Conservation (phyloP, 2,113 vertebrate genomes). For the Mastomys coucha region DNA sequence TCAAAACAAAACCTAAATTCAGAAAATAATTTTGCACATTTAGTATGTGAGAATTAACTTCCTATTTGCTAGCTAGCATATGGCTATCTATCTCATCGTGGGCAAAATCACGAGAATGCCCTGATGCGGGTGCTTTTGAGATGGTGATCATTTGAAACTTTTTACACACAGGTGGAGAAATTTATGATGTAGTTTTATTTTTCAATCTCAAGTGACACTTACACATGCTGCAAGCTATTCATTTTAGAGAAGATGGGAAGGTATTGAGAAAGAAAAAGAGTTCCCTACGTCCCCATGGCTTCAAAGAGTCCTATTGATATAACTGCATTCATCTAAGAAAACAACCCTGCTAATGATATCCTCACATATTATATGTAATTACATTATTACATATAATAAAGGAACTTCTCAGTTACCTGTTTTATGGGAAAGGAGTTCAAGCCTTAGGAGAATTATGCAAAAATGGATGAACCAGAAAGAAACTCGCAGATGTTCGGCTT, state of each 20-base stretch:
- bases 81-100: neutral
- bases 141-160: slow-evolving; percentile 40
- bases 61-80: slow-evolving; percentile 26
- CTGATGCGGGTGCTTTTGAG: neutral
- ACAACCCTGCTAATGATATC: slow-evolving; percentile 54
- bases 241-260: slow-evolving; percentile 63
- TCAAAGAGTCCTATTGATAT: slow-evolving; percentile 64
- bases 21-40: neutral
- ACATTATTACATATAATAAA: slow-evolving; percentile 70
- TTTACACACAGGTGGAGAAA: slow-evolving; percentile 48
- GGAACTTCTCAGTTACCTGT: slow-evolving; percentile 45
- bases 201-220: slow-evolving; percentile 6
- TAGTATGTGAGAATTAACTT: neutral
- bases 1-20: slow-evolving; percentile 22
- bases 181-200: slow-evolving; percentile 62
- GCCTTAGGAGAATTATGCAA: slow-evolving; percentile 47
- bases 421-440: slow-evolving; percentile 60
- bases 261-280: slow-evolving; percentile 56
- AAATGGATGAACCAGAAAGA: slow-evolving; percentile 62
- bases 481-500: neutral
- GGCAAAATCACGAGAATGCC: neutral
- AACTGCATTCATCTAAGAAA: slow-evolving; percentile 62
- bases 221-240: slow-evolving; percentile 56
- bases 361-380: slow-evolving; percentile 62
- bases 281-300: neutral